Conservation (phyloP, 1,140 invertebrate species). For the Berghia stephanieae region DNA sequence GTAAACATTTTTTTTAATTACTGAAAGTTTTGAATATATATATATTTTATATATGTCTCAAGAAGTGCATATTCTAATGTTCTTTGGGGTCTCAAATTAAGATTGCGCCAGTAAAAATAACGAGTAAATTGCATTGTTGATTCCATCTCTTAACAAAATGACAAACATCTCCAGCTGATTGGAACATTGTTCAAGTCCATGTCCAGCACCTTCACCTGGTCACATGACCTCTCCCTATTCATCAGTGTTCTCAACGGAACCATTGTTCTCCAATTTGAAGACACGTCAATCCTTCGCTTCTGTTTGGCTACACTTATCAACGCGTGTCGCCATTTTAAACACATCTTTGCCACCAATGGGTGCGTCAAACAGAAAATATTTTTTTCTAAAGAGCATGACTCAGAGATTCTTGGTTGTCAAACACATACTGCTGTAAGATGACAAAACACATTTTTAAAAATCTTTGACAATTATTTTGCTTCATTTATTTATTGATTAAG, state of each 20-base stretch:
- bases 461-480: no score
- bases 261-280: conserved; percentile 95
- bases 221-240: conserved; percentile 96
- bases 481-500: no score
- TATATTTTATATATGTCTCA: neutral
- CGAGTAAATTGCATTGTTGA: no score
- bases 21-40: neutral
- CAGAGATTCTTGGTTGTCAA: no score
- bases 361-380: conserved; percentile 59
- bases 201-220: conserved; percentile 97
- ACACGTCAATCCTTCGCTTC: conserved; percentile 92
- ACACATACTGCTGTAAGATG: no score
- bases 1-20: no score
- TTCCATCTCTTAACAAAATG: no score
- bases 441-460: no score
- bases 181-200: conserved; percentile 98
- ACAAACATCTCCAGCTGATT: conserved; percentile 76
- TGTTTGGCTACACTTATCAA: conserved; percentile 98
- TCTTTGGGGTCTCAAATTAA: no score
- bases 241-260: conserved; percentile 97
- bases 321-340: conserved; percentile 97
- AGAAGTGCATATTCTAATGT: no score
- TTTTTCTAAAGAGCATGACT: no score
- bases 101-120: no score
- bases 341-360: conserved; percentile 98